phyloP scores from a whole-genome alignment of 2,113 vertebrate genomes.

The Symphodus melops region DNA sequence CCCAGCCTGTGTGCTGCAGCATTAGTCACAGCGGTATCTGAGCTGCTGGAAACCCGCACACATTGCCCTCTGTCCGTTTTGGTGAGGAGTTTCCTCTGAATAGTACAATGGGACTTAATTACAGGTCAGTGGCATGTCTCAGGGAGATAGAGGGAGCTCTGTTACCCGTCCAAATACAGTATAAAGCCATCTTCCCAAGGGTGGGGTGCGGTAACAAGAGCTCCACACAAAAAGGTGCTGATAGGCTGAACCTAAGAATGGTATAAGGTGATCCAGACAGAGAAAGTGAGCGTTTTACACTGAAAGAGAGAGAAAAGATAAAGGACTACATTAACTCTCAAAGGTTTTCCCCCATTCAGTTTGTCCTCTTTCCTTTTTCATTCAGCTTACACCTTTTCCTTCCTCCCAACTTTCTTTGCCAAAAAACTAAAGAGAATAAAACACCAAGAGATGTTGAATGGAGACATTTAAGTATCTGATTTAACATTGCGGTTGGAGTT shows the following conservation, averaged over 20 bases:
- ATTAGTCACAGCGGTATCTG: constrained; percentile 75
- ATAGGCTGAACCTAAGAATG: constrained; percentile 75
- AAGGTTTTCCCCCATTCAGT: constrained; percentile 58
- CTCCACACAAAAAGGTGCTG: constrained; percentile 79
- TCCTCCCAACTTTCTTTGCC: constrained; percentile 41
- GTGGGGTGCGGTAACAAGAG: constrained; percentile 77
- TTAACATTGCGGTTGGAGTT: not conserved
- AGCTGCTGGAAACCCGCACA: constrained; percentile 71
- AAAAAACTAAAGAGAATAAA: constrained; percentile 10
- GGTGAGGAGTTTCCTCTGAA: constrained; percentile 72
- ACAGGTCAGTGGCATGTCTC: constrained; percentile 81
- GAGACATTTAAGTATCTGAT: not conserved
- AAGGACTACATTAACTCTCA: constrained; percentile 66
- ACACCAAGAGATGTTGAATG: not conserved
- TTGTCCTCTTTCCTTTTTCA: constrained; percentile 45
- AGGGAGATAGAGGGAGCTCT: constrained; percentile 80
- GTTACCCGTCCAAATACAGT: constrained; percentile 81
- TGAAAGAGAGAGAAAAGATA: constrained; percentile 64
- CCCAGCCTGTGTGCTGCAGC: constrained; percentile 66
- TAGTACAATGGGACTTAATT: constrained; percentile 80
- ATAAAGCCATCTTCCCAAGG: constrained; percentile 82
- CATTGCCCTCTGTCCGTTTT: constrained; percentile 75
- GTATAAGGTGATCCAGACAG: constrained; percentile 71
- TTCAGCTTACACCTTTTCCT: constrained; percentile 35
- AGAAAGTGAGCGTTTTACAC: constrained; percentile 70